Conservation (phyloP, 2,113 vertebrate species). For the Numenius arquata region DNA sequence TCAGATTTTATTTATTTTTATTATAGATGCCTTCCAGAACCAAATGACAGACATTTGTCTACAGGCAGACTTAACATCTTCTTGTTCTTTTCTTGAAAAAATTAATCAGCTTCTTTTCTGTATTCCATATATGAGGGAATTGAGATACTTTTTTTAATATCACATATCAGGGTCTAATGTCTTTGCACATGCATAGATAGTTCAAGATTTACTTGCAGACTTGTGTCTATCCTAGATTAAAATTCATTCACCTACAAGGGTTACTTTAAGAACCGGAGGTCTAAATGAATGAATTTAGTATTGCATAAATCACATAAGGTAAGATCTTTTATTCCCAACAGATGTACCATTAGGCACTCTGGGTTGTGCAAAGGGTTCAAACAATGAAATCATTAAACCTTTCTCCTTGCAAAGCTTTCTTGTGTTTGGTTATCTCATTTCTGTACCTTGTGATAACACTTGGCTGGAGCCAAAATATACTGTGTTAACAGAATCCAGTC, state of each 20-base stretch:
- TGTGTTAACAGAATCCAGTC: background rate
- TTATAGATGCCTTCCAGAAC: background rate
- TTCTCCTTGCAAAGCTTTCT: background rate
- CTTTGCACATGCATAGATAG: background rate
- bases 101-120: background rate
- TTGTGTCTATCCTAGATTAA: background rate
- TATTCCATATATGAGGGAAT: background rate
- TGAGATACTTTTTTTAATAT: background rate
- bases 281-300: background rate
- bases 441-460: background rate
- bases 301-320: background rate
- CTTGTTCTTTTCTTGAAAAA: background rate
- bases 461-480: background rate
- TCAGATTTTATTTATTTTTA: background rate
- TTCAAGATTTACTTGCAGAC: background rate
- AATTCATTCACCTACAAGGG: background rate
- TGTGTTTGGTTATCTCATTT: background rate
- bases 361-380: background rate
- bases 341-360: background rate
- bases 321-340: background rate
- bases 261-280: background rate
- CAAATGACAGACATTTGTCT: background rate
- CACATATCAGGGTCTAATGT: background rate
- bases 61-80: background rate
- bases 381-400: constrained; percentile 19